Evolutionary conservation across 2,797 vertebrate genomes (phyloP), one percentile per base, ranked within the genome.

Genomic region (Protosalanx chinensis): DNA sequence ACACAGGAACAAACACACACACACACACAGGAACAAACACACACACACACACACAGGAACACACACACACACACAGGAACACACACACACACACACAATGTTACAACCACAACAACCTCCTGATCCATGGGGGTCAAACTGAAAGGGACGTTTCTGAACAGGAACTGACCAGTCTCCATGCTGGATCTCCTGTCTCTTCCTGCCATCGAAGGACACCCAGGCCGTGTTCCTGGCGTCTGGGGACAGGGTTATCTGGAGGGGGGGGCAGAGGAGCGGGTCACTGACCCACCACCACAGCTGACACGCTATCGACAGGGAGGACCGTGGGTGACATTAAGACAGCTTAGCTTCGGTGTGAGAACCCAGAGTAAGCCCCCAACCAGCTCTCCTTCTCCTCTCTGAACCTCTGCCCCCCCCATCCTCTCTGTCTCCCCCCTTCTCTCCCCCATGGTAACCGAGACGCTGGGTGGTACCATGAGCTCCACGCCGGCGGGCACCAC

Each of bases 131-230:
- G 5, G 4, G 32, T 37, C 32, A n/a, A 49, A 4, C 27, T 33
- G 27, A 35, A 63, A 46, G 1, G 23, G 3, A 12, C 46, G 51
- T 2, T 16, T 4, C 2, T 51, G 15, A 63, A 15, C 23, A 18
- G 57, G 2, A 20, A 51, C 68, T 68, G 80, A 93, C 93, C 93
- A 93, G 85, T 94, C 93, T 75, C 91, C 91, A 1, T 94, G 91
- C 57, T 90, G 92, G 83, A 94, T 94, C 79, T 94, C 93, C 78
- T 94, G 93, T 57, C 93, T 84, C 85, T 92, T 93, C 68, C 93
- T 89, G 69, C 93, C 93, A 3, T 94, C 93, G 70, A 94, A 94
- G 0, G 93, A 94, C 76, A 94, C 93, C 93, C 93, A 94, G 66
- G 92, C 93, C 0, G 91, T 93, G 87, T 93, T 94, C 64, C 93